Base-by-base conservation (phyloP, 2,888 invertebrate species). In the Stenodema calcarata region DNA sequence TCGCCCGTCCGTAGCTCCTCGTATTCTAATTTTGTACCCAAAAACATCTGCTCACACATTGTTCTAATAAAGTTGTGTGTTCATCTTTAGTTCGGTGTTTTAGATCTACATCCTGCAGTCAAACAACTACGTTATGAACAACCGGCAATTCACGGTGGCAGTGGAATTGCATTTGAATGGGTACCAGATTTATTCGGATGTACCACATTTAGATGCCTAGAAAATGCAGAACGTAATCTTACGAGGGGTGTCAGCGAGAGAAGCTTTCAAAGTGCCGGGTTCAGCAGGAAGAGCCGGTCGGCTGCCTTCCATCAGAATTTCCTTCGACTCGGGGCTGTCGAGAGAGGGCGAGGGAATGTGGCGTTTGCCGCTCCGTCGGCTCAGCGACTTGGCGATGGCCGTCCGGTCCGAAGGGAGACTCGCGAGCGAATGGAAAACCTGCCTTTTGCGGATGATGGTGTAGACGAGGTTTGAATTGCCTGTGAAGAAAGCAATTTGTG, bases 391-490 rank as follows among this genome's bases (percentile, higher is more conserved):
- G 50, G 95, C 94, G 90, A 99, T 99, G 88, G 97, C 95, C 35
- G 95, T 93, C 91, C 96, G 96, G 91, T 99, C 99, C 87, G 96
- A 96, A 9, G 99, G 98, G 89, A 99, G 92, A 92, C 99, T 99
- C n/a, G 99, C 98, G 90, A 99, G 92, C 88, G 96, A 95, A 92
- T 99, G 99, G 92, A 99, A 99, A 87, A 99, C 98, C 91, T 96
- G 96, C n/a, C 99, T 94, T 91, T 99, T 99, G 82, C 99, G 94
- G 90, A 99, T 99, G 89, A 99, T 99, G 0, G 99, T 99, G 92
- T 99, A 99, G 41, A 99, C 98, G 90, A 99, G 93, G 92, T 99
- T 99, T 0, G 99, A 97, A 92, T 99, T 99, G n/a, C 97, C 97
- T 96, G 90, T 0, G 70, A 12, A 62, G 50, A 75, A 35, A n/a